Conservation (phyloP, 2,113 vertebrate genomes). For the Odocoileus hemionus region DNA sequence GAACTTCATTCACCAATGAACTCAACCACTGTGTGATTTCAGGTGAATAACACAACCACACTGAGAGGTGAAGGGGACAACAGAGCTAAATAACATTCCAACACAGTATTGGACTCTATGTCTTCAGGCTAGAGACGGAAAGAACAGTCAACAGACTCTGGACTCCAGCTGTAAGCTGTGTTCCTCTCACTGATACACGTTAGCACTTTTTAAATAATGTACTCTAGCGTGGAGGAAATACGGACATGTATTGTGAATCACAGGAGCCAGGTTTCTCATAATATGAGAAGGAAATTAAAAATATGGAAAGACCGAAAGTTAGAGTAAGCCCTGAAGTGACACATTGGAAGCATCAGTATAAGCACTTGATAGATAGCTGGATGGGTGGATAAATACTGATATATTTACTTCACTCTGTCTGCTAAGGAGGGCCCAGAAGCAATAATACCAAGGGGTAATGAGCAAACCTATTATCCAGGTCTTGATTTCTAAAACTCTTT, state of each 20-base stretch:
- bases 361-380: neutral
- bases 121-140: neutral
- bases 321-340: neutral
- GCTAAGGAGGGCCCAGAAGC: neutral
- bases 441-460: neutral
- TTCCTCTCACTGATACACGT: neutral
- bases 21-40: neutral
- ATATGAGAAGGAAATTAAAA: neutral
- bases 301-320: neutral
- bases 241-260: neutral
- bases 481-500: neutral
- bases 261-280: neutral
- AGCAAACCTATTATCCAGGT: neutral
- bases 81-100: fast-evolving
- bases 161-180: too few species aligned
- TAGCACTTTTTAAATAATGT: neutral
- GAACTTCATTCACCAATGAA: neutral
- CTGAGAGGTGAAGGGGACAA: neutral
- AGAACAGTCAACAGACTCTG: fast-evolving
- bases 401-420: neutral
- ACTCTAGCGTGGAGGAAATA: neutral
- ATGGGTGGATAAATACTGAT: too few species aligned
- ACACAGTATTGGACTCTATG: fast-evolving
- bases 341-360: neutral
- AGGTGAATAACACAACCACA: neutral